Base-by-base conservation (phyloP, 2,888 invertebrate species). In the Teleogryllus oceanicus region DNA sequence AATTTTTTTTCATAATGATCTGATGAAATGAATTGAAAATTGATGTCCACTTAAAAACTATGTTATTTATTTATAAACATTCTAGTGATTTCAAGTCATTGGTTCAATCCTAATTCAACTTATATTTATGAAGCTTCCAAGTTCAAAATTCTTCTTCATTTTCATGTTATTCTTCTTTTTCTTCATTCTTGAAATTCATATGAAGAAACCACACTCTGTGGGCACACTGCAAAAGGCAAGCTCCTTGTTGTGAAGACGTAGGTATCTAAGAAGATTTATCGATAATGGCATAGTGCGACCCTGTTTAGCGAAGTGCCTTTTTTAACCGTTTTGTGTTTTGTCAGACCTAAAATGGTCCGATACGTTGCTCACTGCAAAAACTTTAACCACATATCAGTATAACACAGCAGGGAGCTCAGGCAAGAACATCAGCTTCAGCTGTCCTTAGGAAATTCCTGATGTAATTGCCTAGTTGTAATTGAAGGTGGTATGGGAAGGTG, bases 11-110 rank as follows among this genome's bases (percentile, higher is more conserved):
- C 37, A 18, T 62, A n/a, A 62, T 62, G 62, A 62, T 62, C n/a
- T 62, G 62, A 62, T 62, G 62, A 62, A 62, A 62, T n/a, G n/a
- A 62, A 62, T 62, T 62, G 62, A 62, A 62, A 62, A 62, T 62
- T 62, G 62, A 62, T 62, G 62, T 18, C 62, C 62, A 62, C 62
- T 62, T 62, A 62, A 62, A 62, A 62, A 62, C 62, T 62, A 62
- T 62, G 62, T 62, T 62, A 62, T 62, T 62, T 62, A 62, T 62
- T 62, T 62, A 62, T 62, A 62, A 62, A 62, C 62, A 18, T 62
- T 62, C 62, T 62, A 62, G 62, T 62, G 62, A 62, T 62, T 62
- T 62, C 62, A 13, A 62, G 62, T 62, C 62, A 62, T 62, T 62
- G 62, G 62, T 62, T 62, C 62, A 62, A 62, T n/a, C 62, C 62